Evolutionary conservation across 1,140 invertebrate genomes (phyloP), one percentile per base, ranked within the genome.

Genomic region (Pararge aegeria): DNA sequence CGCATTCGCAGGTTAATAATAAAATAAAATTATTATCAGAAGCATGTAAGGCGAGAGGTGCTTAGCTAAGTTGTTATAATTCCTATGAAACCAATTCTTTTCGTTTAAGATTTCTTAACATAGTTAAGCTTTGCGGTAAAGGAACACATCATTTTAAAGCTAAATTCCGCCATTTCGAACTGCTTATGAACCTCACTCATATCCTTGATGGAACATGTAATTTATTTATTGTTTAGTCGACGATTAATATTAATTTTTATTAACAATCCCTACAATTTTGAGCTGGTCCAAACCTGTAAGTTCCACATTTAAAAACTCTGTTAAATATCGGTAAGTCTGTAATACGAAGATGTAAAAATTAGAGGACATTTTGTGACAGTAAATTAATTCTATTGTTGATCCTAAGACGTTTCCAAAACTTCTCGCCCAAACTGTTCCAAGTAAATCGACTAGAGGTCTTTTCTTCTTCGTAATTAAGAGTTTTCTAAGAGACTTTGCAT

Each of bases 341-440:
- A 78, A 55, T 48, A 52, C 53, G 42, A 81, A 73, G 27, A 81
- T 57, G 42, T 81, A 81, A 5, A 78, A 37, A 62, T 78, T 81
- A 5, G 74, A 61, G 19, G 75, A 78, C 61, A 74, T 67, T 38
- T 69, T 75, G 48, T 77, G 75, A 24, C 70, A 72, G 27, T 38
- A 66, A 19, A 78, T 64, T 6, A 78, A 44, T 49, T 64, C 68
- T 18, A 79, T 57, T 1, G 69, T 67, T 13, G 68, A 53, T 30
- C 75, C 78, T 15, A 85, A 55, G 16, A 73, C 52, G 34, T 78
- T 76, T 30, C 77, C 75, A 7, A 81, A 53, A 38, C 27, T 42
- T 48, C 51, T 53, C 1, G 58, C 58, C 29, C 81, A 81, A 15
- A 83, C 29, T 15, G 78, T 73, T 40, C 73, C 70, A 7, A 85